Evolutionary conservation across 2,888 invertebrate species (phyloP), one percentile per base, ranked within the genome.

Genomic region (Sinodicranocentrus sp.): DNA sequence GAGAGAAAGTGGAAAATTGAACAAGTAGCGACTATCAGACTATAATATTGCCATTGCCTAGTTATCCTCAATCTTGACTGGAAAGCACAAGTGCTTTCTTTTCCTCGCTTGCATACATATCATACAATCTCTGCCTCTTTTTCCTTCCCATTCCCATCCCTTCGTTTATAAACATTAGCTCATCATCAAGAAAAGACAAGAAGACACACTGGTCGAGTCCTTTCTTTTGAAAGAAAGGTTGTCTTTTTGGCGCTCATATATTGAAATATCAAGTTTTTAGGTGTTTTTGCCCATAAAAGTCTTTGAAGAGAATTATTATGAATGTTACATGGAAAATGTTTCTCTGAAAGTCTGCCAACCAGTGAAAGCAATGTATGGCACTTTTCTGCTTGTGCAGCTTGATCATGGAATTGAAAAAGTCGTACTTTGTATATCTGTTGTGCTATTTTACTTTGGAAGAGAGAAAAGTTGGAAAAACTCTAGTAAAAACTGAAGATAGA

Each of bases 1-100:
- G n/a, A n/a, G n/a, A 65, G 25, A 28, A 43, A 52, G 71, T 15
- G 48, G n/a, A n/a, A n/a, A n/a, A n/a, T n/a, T n/a, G n/a, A n/a
- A n/a, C n/a, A 48, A 43, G 52, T 63, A 80, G 39, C 57, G 65
- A 52, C 63, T 33, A 43, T 61, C 61, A 57, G 57, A 43, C 57
- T 59, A 72, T 72, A 72, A 72, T 72, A 72, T 72, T 72, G 43
- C 72, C 71, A 71, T 71, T 33, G 72, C 59, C 72, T 72, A 59
- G 72, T 72, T 72, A 72, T 72, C 61, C 73, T 73, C 73, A 73
- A 44, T 73, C 44, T 73, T 61, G 73, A 63, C 61, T 73, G 61
- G 73, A 63, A 73, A 72, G 72, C 72, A 59, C 57, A 72, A 44
- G 73, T 61, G 44, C 61, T 63, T 59, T 39, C 8, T 48, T 72